Percentiles rank a stretch among this genome's conserved stretches.
Conservation (phyloP, 2,797 vertebrate species). For the Erpetoichthys calabaricus region DNA sequence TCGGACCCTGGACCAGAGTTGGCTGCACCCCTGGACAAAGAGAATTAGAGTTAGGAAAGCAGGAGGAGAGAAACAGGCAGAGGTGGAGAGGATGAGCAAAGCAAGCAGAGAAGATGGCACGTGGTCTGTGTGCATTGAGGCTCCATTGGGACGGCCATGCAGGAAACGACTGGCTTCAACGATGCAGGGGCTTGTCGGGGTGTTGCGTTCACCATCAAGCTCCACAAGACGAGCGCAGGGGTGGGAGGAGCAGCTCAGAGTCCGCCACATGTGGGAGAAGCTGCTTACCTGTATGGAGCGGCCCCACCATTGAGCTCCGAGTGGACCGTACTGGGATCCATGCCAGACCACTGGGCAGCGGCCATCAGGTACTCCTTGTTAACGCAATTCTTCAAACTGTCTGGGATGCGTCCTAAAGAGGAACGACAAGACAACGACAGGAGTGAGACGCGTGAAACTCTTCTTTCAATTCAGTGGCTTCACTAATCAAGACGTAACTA, state of each 20-base stretch:
- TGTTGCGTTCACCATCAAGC: not conserved
- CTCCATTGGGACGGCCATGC: too few relatives aligned
- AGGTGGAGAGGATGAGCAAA: not conserved
- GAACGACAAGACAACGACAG: not conserved
- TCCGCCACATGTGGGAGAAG: slow-evolving; percentile 5
- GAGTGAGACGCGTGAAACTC: not conserved
- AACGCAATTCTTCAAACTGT: slow-evolving; percentile 85
- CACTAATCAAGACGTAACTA: not conserved
- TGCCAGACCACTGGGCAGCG: slow-evolving; percentile 77
- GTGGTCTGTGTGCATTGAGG: too few relatives aligned
- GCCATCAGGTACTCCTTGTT: slow-evolving; percentile 89
- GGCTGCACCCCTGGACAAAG: too few relatives aligned
- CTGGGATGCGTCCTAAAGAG: slow-evolving; percentile 72
- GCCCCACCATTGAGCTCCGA: slow-evolving; percentile 76
- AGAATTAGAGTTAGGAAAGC: not conserved
- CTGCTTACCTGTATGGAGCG: slow-evolving; percentile 59
- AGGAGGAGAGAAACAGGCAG: slow-evolving; percentile 1
- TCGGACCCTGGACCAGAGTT: too few relatives aligned
- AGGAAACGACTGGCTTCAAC: too few relatives aligned
- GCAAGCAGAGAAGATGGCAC: not conserved
- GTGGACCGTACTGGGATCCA: slow-evolving; percentile 74
- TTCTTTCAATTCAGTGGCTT: too few relatives aligned
- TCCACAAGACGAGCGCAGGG: not conserved
- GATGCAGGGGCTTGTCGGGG: too few relatives aligned
- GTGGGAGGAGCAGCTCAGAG: too few relatives aligned